Evolutionary conservation across 2,113 vertebrate species (phyloP).

Genomic region (Hiodon tergisus): DNA sequence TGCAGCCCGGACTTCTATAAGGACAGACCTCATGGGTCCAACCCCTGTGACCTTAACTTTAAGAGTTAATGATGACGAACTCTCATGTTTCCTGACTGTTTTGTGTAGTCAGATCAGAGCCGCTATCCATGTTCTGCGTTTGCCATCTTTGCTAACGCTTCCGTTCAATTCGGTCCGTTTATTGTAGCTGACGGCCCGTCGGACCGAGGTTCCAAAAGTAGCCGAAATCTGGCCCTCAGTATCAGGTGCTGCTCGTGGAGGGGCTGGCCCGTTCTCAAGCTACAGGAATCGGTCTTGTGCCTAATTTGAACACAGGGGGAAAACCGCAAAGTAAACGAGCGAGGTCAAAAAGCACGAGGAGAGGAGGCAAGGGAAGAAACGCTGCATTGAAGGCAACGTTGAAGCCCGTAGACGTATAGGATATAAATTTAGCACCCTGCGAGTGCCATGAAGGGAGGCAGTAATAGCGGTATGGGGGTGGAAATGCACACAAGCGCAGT

Average conservation of each 20-base stretch:
- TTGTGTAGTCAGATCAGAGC: too few relatives aligned
- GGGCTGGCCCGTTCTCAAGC: constrained; percentile 39
- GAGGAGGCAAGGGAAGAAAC: constrained; percentile 14
- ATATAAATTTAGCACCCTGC: constrained; percentile 19
- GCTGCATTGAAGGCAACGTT: constrained; percentile 13
- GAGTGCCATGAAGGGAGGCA: constrained; percentile 5
- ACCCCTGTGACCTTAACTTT: too few relatives aligned
- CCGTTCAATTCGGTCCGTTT: too few relatives aligned
- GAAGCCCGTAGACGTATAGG: constrained; percentile 16
- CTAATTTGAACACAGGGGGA: constrained; percentile 20
- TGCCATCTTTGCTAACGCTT: too few relatives aligned
- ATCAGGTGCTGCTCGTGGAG: constrained; percentile 35
- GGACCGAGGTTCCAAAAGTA: background rate
- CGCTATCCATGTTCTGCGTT: too few relatives aligned
- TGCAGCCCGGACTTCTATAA: constrained; percentile 30
- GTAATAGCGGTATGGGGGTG: background rate
- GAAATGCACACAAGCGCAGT: background rate
- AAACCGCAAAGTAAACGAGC: constrained; percentile 19
- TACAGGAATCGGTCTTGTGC: constrained; percentile 15
- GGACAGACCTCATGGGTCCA: too few relatives aligned
- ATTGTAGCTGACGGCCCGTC: background rate
- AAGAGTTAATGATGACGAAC: too few relatives aligned
- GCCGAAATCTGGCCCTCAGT: constrained; percentile 20
- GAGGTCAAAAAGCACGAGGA: constrained; percentile 6
- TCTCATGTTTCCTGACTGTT: too few relatives aligned